phyloP scores from a whole-genome alignment of 2,113 vertebrate species.

The Otolemur garnettii region DNA sequence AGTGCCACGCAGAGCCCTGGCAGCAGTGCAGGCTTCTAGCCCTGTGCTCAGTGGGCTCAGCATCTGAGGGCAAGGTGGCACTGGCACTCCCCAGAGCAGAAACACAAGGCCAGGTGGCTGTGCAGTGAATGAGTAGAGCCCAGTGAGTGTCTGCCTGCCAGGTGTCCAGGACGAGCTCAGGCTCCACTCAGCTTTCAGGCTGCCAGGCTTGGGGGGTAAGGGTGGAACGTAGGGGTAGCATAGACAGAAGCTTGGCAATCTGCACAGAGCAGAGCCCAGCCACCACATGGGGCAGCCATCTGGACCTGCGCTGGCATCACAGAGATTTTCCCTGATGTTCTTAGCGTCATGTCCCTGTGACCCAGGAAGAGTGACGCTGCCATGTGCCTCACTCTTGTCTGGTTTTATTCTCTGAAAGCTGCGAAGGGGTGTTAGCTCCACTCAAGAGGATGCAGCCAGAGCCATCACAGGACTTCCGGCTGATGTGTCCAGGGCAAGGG shows the following conservation, averaged over 20 bases:
- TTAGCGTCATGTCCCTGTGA: not conserved
- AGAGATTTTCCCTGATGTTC: not conserved
- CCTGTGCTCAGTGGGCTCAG: not conserved
- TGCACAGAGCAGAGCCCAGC: not conserved
- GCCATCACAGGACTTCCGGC: not conserved
- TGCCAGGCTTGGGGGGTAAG: no score
- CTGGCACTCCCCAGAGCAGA: not conserved
- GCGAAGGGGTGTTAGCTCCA: not conserved
- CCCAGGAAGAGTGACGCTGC: not conserved
- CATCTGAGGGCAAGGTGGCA: not conserved
- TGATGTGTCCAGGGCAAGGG: not conserved
- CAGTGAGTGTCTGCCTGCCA: not conserved
- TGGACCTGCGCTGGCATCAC: not conserved
- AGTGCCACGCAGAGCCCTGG: fast-evolving
- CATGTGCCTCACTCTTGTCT: not conserved
- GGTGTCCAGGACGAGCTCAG: not conserved
- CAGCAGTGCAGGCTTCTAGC: not conserved
- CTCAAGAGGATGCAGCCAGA: not conserved
- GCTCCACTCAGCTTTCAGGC: no score
- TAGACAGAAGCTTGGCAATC: not conserved
- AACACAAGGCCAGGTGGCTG: not conserved
- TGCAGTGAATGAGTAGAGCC: no score
- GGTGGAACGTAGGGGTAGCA: no score
- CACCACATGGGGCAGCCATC: not conserved
- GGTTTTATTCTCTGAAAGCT: not conserved